Evolutionary conservation across 2,888 invertebrate species (phyloP).

Genomic region (Chymomyza procnemis): DNA sequence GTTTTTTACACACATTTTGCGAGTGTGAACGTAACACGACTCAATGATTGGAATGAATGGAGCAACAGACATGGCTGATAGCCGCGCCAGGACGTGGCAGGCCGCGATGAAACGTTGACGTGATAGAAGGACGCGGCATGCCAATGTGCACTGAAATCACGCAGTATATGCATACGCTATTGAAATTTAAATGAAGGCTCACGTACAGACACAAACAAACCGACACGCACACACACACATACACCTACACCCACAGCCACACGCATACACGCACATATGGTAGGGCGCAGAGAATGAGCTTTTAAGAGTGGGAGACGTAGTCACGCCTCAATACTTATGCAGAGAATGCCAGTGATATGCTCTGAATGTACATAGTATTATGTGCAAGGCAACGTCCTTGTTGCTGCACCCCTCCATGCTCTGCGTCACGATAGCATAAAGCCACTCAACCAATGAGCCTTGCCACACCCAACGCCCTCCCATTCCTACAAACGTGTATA

Average conservation of each 20-base stretch:
- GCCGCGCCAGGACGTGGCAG: slow-evolving; percentile 6
- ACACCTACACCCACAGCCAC: slow-evolving; percentile 3
- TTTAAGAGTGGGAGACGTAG: not conserved
- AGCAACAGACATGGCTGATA: not conserved
- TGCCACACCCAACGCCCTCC: not conserved
- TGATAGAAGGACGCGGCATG: slow-evolving; percentile 27
- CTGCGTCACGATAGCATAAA: slow-evolving; percentile 1
- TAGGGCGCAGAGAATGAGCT: not conserved
- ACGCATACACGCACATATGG: slow-evolving; percentile 2
- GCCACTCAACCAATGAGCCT: slow-evolving; percentile 29
- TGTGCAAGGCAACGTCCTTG: slow-evolving; percentile 37
- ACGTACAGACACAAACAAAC: slow-evolving; percentile 14
- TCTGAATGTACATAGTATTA: slow-evolving; percentile 27
- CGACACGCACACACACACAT: slow-evolving; percentile 7
- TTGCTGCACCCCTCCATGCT: not conserved
- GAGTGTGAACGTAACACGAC: slow-evolving; percentile 15
- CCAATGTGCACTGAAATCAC: slow-evolving; percentile 59
- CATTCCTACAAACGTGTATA: not conserved
- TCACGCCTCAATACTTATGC: slow-evolving; percentile 5
- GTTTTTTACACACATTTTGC: not conserved
- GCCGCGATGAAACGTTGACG: not conserved
- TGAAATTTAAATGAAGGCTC: slow-evolving; percentile 71
- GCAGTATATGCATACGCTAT: slow-evolving; percentile 58
- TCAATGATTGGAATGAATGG: slow-evolving; percentile 46
- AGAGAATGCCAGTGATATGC: slow-evolving; percentile 40